Evolutionary conservation across 2,113 vertebrate genomes (phyloP).

Genomic region (Strigops habroptila): DNA sequence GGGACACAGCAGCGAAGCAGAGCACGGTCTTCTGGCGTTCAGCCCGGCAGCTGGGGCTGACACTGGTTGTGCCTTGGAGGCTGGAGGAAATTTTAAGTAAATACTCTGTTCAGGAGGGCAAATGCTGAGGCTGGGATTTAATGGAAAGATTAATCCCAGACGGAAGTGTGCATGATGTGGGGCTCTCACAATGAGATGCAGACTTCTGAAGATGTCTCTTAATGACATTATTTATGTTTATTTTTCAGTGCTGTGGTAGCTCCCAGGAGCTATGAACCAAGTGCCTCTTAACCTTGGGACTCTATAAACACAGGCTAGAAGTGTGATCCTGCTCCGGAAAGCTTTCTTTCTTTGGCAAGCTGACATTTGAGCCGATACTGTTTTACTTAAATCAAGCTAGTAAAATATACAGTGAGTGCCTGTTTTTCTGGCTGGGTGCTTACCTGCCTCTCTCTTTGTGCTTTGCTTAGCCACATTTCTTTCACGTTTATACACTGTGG

Average conservation of each 20-base stretch:
- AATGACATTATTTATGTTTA: slow-evolving; percentile 43
- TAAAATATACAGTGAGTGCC: slow-evolving; percentile 7
- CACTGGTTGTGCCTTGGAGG: neutral
- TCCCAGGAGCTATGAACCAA: slow-evolving; percentile 46
- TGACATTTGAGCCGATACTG: slow-evolving; percentile 6
- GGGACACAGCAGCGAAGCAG: neutral
- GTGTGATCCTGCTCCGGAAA: neutral
- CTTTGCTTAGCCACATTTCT: neutral
- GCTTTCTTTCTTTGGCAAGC: neutral
- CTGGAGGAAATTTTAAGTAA: slow-evolving; percentile 12
- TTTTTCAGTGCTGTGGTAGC: slow-evolving; percentile 36
- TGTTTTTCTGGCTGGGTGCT: slow-evolving; percentile 14
- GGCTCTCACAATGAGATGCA: neutral
- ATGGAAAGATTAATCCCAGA: slow-evolving; percentile 18
- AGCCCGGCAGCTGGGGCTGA: neutral
- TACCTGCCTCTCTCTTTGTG: neutral
- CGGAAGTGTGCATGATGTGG: neutral
- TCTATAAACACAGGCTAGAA: slow-evolving; percentile 48
- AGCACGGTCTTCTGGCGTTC: neutral
- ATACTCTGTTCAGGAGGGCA: neutral
- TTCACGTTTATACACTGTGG: neutral
- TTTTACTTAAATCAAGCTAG: slow-evolving; percentile 1
- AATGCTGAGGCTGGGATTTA: neutral
- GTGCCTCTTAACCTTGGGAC: slow-evolving; percentile 43
- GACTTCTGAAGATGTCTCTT: slow-evolving; percentile 22